phyloP scores from a whole-genome alignment of 2,797 vertebrate genomes.

The Tarsius wallacei region DNA sequence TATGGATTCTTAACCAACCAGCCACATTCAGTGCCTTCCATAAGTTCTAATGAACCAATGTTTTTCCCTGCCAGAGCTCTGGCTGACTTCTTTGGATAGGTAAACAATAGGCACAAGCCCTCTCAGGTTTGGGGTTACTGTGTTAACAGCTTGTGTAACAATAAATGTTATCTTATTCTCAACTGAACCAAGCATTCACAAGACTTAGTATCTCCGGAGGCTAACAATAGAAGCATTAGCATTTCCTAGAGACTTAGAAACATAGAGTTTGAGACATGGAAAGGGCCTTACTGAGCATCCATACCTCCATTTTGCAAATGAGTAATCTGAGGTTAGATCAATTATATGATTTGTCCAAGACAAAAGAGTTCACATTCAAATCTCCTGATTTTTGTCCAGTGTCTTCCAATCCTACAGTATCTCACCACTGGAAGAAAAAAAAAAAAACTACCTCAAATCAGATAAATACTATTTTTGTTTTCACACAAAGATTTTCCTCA shows the following conservation, averaged over 20 bases:
- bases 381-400: not conserved
- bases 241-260: not conserved
- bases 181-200: not conserved
- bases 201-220: not conserved
- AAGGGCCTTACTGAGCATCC: not conserved
- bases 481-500: not conserved
- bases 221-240: not conserved
- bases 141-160: not conserved
- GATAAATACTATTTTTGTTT: not conserved
- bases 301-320: not conserved
- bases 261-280: not conserved
- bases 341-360: not conserved
- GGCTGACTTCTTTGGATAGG: too few relatives aligned
- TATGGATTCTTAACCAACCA: too few relatives aligned
- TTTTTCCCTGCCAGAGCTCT: too few relatives aligned
- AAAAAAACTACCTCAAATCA: not conserved
- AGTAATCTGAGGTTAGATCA: not conserved
- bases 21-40: too few relatives aligned
- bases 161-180: conserved; percentile 32
- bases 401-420: not conserved
- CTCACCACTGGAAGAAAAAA: not conserved
- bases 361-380: not conserved
- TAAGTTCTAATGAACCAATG: too few relatives aligned
- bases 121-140: too few relatives aligned
- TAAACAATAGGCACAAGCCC: too few relatives aligned